These are phyloP conservation scores for Eidolon dupreanum DNA, from an alignment of 2,797 vertebrate genomes.

Conservation along the genomic window DNA sequence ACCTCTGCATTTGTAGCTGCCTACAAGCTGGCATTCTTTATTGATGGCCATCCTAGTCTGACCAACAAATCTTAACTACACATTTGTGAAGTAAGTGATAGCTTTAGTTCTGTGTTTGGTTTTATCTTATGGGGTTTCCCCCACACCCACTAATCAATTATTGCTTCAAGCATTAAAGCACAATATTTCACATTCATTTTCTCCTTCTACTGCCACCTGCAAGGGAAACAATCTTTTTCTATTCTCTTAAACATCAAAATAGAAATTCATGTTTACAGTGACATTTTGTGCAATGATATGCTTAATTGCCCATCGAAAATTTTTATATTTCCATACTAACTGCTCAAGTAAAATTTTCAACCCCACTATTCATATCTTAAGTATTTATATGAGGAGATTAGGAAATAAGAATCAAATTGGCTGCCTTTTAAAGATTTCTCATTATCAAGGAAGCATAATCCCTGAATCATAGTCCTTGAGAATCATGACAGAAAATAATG, in stretches of 20 bases:
- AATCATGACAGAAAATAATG: not conserved
- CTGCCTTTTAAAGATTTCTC: not conserved
- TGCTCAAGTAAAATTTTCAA: not conserved
- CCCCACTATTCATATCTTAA: not conserved
- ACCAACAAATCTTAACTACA: not conserved
- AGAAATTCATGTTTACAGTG: not conserved
- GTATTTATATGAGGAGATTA: not conserved
- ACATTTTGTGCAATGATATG: not conserved
- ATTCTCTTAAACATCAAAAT: not conserved
- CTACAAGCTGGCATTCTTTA: not conserved
- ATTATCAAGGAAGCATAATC: not conserved
- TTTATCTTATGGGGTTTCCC: not conserved
- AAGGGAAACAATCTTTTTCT: not conserved
- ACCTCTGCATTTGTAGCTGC: not conserved
- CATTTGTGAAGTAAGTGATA: not conserved
- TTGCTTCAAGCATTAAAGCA: not conserved
- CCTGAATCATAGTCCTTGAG: not conserved
- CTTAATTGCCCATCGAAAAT: not conserved
- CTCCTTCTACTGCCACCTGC: not conserved
- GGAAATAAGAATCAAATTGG: not conserved
- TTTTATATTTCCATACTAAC: not conserved
- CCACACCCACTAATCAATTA: not conserved
- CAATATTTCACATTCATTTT: not conserved
- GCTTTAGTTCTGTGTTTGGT: not conserved
- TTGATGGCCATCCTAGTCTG: not conserved